Evolutionary conservation across 2,113 vertebrate genomes (phyloP).

Genomic region (Vidua chalybeata): DNA sequence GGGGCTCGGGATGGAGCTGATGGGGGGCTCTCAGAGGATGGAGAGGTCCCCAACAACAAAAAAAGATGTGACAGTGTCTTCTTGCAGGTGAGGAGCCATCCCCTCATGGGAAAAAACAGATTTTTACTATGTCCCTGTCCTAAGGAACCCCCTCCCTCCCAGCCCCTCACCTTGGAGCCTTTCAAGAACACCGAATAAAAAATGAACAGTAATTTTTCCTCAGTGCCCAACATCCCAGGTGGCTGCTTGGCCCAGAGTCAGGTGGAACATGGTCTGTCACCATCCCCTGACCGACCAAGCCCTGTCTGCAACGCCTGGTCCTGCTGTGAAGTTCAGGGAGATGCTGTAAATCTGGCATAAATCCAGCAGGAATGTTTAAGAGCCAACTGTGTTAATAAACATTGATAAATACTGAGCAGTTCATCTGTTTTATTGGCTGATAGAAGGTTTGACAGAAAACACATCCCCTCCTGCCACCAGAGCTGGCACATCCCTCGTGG

Average conservation of each 20-base stretch:
- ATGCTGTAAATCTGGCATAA: background rate
- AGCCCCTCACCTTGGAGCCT: background rate
- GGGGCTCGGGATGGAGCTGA: accelerated
- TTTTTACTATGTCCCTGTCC: background rate
- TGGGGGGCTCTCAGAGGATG: background rate
- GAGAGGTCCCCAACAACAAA: background rate
- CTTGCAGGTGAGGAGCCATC: background rate
- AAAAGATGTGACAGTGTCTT: accelerated
- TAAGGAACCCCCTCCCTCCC: background rate
- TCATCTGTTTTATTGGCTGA: background rate
- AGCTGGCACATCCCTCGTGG: background rate
- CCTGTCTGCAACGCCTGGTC: accelerated
- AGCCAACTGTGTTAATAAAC: background rate
- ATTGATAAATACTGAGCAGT: background rate
- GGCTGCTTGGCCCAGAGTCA: accelerated
- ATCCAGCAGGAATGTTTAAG: background rate
- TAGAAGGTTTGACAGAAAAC: background rate
- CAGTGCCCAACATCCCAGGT: accelerated
- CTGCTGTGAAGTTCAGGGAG: background rate
- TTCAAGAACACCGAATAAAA: background rate
- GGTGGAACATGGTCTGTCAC: background rate
- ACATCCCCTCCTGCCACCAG: background rate
- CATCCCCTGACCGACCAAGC: accelerated
- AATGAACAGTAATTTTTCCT: background rate
- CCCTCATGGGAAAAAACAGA: accelerated